Percentiles rank a stretch among this genome's conserved stretches.
phyloP scores from a whole-genome alignment of 2,113 vertebrate species.

The Ictidomys tridecemlineatus region DNA sequence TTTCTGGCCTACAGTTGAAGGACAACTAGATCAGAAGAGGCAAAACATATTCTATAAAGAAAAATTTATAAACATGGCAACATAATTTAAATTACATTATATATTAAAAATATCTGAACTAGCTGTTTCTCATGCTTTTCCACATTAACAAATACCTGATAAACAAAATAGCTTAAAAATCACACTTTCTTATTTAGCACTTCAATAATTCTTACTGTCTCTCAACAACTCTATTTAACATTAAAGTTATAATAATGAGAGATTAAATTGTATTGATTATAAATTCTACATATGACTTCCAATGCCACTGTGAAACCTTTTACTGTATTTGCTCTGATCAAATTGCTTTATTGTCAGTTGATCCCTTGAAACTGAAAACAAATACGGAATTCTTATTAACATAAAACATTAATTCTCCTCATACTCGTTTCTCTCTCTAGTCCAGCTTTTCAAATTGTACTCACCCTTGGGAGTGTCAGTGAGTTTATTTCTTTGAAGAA shows the following conservation, averaged over 20 bases:
- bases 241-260: background rate
- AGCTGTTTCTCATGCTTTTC: slow-evolving; percentile 41
- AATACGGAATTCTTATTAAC: background rate
- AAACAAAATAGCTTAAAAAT: slow-evolving; percentile 14
- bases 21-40: background rate
- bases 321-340: slow-evolving; percentile 7
- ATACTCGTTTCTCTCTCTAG: background rate
- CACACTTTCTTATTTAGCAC: slow-evolving; percentile 20
- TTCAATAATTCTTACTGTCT: slow-evolving; percentile 36
- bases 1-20: slow-evolving; percentile 12
- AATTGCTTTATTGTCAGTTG: background rate
- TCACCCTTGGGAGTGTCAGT: slow-evolving; percentile 91
- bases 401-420: background rate
- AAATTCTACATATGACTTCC: background rate
- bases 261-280: background rate
- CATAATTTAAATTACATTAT: slow-evolving; percentile 28
- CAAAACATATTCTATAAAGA: slow-evolving; percentile 31
- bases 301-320: background rate
- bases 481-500: slow-evolving; percentile 90
- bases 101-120: slow-evolving; percentile 4
- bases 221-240: background rate
- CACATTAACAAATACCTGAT: background rate
- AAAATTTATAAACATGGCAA: slow-evolving; percentile 41
- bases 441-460: slow-evolving; percentile 63
- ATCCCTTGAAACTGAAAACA: slow-evolving; percentile 40